Evolutionary conservation across 2,113 vertebrate genomes (phyloP).

Genomic region (Planiliza haematocheilus): DNA sequence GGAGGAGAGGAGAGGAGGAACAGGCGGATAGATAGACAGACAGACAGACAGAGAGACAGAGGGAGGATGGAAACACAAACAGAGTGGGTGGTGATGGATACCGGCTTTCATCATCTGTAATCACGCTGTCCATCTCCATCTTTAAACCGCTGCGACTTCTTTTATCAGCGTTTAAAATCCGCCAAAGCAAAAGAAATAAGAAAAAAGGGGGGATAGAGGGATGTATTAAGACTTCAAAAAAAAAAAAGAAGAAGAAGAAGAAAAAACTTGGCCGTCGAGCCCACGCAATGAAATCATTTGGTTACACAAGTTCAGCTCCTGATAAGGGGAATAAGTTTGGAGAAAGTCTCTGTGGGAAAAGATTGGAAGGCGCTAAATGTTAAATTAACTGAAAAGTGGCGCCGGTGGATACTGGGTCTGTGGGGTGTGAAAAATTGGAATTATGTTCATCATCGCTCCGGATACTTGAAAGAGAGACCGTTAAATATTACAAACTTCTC

Average conservation of each 20-base stretch:
- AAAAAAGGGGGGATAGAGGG: conserved; percentile 19
- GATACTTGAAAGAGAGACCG: conserved; percentile 40
- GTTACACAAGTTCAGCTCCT: conserved; percentile 56
- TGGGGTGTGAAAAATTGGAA: conserved; percentile 52
- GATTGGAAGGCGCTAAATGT: conserved; percentile 55
- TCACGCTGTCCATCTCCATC: conserved; percentile 75
- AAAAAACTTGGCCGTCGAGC: neutral
- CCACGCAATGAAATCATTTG: conserved; percentile 64
- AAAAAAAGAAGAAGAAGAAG: neutral
- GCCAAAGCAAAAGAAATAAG: conserved; percentile 56
- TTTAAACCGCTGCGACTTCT: conserved; percentile 59
- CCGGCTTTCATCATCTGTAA: conserved; percentile 76
- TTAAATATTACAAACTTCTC: conserved; percentile 58
- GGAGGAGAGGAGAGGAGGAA: conserved; percentile 41
- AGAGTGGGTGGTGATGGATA: conserved; percentile 75
- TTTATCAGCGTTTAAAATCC: conserved; percentile 68
- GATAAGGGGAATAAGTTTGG: conserved; percentile 68
- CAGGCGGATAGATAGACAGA: conserved; percentile 53
- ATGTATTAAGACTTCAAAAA: conserved; percentile 50
- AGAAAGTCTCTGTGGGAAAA: conserved; percentile 42
- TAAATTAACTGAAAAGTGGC: conserved; percentile 58
- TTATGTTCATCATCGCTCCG: conserved; percentile 51
- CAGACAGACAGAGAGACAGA: conserved; percentile 56
- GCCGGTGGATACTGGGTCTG: conserved; percentile 42
- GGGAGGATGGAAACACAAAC: conserved; percentile 67